phyloP scores from a whole-genome alignment of 2,888 invertebrate genomes.

The Megaustenia siamemsis region DNA sequence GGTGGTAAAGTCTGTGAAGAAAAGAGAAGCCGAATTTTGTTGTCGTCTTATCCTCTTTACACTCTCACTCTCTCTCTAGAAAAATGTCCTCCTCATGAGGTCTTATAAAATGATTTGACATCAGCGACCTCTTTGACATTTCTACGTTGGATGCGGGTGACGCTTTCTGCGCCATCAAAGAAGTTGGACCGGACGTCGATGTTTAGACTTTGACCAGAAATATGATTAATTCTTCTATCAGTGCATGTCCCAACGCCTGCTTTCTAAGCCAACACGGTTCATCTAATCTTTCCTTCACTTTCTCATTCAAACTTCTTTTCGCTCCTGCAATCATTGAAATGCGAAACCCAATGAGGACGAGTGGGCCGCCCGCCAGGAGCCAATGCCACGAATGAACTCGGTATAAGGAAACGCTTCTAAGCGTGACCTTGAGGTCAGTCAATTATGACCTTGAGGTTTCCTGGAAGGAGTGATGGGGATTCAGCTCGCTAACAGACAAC shows the following conservation, averaged over 20 bases:
- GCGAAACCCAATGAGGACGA: conserved; percentile 9
- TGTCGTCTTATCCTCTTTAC: neutral
- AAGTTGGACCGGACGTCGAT: neutral
- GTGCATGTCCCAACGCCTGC: conserved; percentile 14
- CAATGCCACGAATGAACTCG: conserved; percentile 13
- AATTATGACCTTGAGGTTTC: conserved; percentile 49
- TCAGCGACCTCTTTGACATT: neutral
- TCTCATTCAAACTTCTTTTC: conserved; percentile 18
- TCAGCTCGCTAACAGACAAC: conserved; percentile 21
- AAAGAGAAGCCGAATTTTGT: neutral
- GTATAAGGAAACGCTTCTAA: conserved; percentile 44
- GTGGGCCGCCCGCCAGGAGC: conserved; percentile 19
- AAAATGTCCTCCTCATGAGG: neutral
- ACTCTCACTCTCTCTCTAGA: neutral
- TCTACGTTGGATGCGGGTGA: no score
- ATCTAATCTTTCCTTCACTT: conserved; percentile 28
- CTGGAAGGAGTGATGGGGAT: conserved; percentile 5
- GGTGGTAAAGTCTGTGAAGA: no score
- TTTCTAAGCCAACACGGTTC: conserved; percentile 40
- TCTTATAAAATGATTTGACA: neutral
- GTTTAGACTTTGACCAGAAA: conserved; percentile 27
- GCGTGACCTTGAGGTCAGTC: conserved; percentile 41
- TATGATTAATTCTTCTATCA: conserved; percentile 49
- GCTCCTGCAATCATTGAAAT: conserved; percentile 47
- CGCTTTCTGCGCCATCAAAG: neutral